These are phyloP conservation scores for Helleia helle DNA, from an alignment of 2,888 invertebrate species.

Conservation along the genomic window DNA sequence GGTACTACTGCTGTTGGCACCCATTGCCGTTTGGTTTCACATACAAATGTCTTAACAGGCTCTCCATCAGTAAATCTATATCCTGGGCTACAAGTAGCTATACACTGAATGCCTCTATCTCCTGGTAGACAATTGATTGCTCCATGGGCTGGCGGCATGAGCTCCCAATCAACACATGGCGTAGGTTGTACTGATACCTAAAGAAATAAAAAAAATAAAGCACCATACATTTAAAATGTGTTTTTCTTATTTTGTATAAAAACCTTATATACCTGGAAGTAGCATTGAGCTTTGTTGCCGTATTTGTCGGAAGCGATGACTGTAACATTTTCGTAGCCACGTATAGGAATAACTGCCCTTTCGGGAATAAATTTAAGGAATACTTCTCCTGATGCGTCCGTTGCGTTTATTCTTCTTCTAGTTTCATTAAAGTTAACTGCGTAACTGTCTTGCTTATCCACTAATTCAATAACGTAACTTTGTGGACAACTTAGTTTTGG, in stretches of 20 bases:
- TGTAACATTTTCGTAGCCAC: conserved; percentile 93
- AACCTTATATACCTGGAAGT: conserved; percentile 89
- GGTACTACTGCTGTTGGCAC: conserved; percentile 91
- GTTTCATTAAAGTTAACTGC: conserved; percentile 94
- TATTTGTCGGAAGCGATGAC: conserved; percentile 90
- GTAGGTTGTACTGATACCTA: conserved; percentile 92
- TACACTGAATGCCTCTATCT: conserved; percentile 88
- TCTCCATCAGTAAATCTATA: conserved; percentile 94
- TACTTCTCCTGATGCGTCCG: conserved; percentile 92
- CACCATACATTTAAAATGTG: too few relatives aligned
- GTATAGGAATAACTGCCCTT: conserved; percentile 87
- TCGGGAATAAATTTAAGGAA: conserved; percentile 88
- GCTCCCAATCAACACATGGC: conserved; percentile 95
- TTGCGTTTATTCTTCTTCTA: conserved; percentile 85
- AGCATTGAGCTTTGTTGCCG: conserved; percentile 91
- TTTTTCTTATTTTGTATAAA: too few relatives aligned
- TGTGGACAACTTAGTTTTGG: conserved; percentile 93
- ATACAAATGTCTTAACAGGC: conserved; percentile 88
- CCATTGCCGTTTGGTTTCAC: conserved; percentile 88
- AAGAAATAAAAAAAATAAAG: too few relatives aligned
- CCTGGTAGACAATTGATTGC: conserved; percentile 89
- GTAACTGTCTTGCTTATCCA: conserved; percentile 92
- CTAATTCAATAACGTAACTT: conserved; percentile 93
- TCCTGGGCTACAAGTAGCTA: conserved; percentile 91
- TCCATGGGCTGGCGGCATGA: conserved; percentile 91